These are phyloP conservation scores for Trypoxylon attenuatum DNA, from an alignment of 2,888 invertebrate genomes.

Conservation along the genomic window DNA sequence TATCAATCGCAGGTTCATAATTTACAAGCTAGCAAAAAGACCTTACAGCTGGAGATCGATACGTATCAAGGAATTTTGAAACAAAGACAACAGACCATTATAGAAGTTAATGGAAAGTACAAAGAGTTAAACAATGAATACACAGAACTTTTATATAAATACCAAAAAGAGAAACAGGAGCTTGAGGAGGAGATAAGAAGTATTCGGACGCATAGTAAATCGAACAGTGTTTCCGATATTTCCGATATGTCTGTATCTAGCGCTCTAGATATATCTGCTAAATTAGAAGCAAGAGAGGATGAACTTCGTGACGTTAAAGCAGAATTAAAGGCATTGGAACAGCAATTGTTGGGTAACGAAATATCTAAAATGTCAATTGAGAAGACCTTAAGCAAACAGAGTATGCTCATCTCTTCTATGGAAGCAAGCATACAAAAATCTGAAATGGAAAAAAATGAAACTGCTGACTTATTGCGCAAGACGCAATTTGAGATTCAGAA, in stretches of 20 bases:
- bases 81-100: slow-evolving; percentile 57
- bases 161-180: slow-evolving; percentile 51
- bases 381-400: slow-evolving; percentile 48
- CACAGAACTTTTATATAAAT: slow-evolving; percentile 44
- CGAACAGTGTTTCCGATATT: slow-evolving; percentile 6
- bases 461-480: slow-evolving; percentile 37
- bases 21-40: slow-evolving; percentile 57
- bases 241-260: not conserved
- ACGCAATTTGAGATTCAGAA: slow-evolving; percentile 50
- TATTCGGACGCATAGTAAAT: slow-evolving; percentile 20
- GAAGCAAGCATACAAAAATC: slow-evolving; percentile 54
- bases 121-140: slow-evolving; percentile 58
- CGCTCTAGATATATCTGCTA: slow-evolving; percentile 39
- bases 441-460: slow-evolving; percentile 53
- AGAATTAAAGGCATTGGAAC: slow-evolving; percentile 51
- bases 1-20: slow-evolving; percentile 62
- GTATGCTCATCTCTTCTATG: slow-evolving; percentile 50
- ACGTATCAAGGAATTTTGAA: slow-evolving; percentile 60
- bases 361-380: slow-evolving; percentile 52
- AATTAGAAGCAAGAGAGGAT: slow-evolving; percentile 54
- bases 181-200: slow-evolving; percentile 42
- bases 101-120: slow-evolving; percentile 49
- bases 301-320: slow-evolving; percentile 49
- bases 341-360: slow-evolving; percentile 51
- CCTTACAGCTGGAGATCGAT: slow-evolving; percentile 59